Evolutionary conservation across 2,797 vertebrate genomes (phyloP).

Genomic region (Coreius guichenoti): DNA sequence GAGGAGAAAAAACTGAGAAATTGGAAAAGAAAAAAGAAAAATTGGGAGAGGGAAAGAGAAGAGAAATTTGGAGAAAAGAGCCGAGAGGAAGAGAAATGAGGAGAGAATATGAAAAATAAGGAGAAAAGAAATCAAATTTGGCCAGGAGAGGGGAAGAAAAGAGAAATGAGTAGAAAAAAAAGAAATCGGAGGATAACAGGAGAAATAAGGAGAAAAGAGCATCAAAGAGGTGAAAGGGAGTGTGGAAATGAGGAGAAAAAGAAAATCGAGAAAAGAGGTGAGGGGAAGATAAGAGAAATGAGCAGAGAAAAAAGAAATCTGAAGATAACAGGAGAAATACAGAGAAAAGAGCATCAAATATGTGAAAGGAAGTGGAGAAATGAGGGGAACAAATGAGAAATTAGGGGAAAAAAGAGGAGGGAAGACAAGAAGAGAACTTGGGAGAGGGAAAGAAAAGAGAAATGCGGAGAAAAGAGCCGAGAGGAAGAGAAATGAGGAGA

Average conservation of each 20-base stretch:
- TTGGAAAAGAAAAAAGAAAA: neutral
- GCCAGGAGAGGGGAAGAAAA: neutral
- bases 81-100: constrained; percentile 45
- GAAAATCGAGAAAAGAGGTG: constrained; percentile 35
- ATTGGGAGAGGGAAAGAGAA: neutral
- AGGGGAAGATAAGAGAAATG: constrained; percentile 50
- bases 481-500: constrained; percentile 31
- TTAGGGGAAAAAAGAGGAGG: neutral
- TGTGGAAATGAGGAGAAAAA: neutral
- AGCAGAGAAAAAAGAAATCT: neutral
- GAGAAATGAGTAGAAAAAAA: neutral
- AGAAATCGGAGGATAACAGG: neutral
- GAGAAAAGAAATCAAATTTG: neutral
- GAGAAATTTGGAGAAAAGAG: constrained; percentile 56
- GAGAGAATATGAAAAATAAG: constrained; percentile 1
- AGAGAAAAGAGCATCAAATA: neutral
- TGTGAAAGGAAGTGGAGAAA: neutral
- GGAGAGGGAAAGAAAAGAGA: neutral
- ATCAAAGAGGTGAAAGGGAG: constrained; percentile 54
- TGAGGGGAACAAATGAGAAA: neutral
- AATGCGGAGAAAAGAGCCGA: constrained; percentile 58
- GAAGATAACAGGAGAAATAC: neutral
- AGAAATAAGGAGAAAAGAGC: constrained; percentile 22
- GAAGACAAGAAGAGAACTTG: neutral
- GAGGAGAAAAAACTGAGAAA: neutral